A percentile compares a stretch with the other conserved stretches of the same genome.
Evolutionary conservation across 2,888 invertebrate species (phyloP).

Genomic region (Morpho achilles): DNA sequence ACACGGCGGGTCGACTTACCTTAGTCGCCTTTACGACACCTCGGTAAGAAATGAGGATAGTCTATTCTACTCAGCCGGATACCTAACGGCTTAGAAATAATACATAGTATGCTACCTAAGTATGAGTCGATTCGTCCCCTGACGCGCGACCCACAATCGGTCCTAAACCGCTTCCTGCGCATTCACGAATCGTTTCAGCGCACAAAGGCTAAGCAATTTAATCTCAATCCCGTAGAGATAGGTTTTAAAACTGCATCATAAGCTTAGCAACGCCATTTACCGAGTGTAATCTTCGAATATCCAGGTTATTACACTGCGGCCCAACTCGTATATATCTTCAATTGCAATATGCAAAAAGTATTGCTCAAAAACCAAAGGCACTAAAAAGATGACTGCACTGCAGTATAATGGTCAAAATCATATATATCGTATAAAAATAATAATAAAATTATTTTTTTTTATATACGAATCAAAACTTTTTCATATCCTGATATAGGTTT

Average conservation of each 20-base stretch:
- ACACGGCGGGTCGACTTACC: too few species aligned
- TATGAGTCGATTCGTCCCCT: conserved; percentile 10
- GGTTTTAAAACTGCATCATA: neutral
- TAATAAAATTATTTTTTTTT: too few species aligned
- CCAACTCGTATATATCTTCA: neutral
- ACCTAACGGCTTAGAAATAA: neutral
- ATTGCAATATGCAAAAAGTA: neutral
- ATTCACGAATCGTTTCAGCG: neutral
- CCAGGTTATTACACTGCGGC: neutral
- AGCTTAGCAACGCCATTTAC: conserved; percentile 1
- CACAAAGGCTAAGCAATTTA: neutral
- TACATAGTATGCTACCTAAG: conserved; percentile 1
- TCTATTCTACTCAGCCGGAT: too few species aligned
- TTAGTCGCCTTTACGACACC: too few species aligned
- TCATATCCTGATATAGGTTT: too few species aligned
- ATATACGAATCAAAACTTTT: too few species aligned
- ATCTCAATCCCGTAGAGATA: neutral
- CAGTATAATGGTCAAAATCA: too few species aligned
- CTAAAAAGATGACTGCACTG: too few species aligned
- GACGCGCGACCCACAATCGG: conserved; percentile 14
- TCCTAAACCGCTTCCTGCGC: conserved; percentile 9
- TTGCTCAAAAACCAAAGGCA: too few species aligned
- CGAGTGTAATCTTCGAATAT: conserved; percentile 7
- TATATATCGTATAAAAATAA: too few species aligned
- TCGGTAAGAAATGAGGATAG: too few species aligned